Base-by-base conservation (phyloP, 2,113 vertebrate genomes). In the Corydoras maculifer region DNA sequence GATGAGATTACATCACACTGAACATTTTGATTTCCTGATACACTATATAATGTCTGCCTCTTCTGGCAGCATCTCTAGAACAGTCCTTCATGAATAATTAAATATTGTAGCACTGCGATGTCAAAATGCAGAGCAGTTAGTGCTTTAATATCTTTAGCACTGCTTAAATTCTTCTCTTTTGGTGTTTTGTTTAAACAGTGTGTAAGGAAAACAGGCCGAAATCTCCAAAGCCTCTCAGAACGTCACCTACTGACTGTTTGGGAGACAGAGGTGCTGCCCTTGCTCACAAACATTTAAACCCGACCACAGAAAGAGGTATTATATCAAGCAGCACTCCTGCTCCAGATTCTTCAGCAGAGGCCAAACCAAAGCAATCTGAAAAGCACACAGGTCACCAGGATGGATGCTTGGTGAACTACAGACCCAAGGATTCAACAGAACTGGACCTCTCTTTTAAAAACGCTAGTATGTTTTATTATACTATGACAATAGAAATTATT, bases 341-440 rank as follows among this genome's bases (percentile, higher is more conserved):
- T 70, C 68, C 69, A 61, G 67, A 53, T 10, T 62, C 51, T 18
- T 43, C 75, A 6, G 18, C 63, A 29, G 58, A 73, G 69, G 30
- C 35, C 32, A 73, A 62, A 15, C 70, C 68, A 55, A 69, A 58
- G 12, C 65, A 64, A 58, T 49, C 54, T 12, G 72, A 74, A 58
- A 75, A 65, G 55, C 74, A 81, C 1, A 68, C 68, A 0, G 74
- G 72, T 70, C 84, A 82, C 72, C 84, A 83, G 29, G 75, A 75
- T 3, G 69, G 76, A 68, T 89, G 86, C 30, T 79, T 88, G 61
- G 68, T 84, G 63, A 83, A 75, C 55, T 81, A 88, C 78, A 86
- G 85, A 82, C 88, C 90, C 58, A 89, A 85, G 84, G 86, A 87
- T 84, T 77, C 82, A 43, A 61, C 84, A 8, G 81, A 87, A 30